Evolutionary conservation across 2,888 invertebrate species (phyloP).

Genomic region (Meliscaeva auricollis): DNA sequence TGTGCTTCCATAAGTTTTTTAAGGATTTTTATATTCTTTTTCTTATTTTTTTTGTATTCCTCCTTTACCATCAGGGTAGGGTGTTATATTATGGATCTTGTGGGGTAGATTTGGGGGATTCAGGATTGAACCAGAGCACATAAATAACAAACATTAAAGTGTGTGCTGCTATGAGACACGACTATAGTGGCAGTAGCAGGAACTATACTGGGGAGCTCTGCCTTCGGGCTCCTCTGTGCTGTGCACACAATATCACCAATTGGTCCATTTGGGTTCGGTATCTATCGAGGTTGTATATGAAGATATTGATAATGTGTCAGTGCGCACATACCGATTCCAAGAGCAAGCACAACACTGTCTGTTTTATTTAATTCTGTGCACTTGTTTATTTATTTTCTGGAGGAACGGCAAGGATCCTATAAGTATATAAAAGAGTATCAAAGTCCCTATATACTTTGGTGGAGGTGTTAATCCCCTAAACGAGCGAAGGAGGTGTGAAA

Average conservation of each 20-base stretch:
- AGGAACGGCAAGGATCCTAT: constrained; percentile 41
- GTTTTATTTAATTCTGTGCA: constrained; percentile 72
- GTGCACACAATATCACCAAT: constrained; percentile 74
- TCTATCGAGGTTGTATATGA: constrained; percentile 68
- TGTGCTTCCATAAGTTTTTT: constrained; percentile 72
- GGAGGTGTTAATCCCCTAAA: constrained; percentile 67
- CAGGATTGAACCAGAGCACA: constrained; percentile 55
- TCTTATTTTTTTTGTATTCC: constrained; percentile 18
- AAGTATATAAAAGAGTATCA: constrained; percentile 34
- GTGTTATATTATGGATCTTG: constrained; percentile 29
- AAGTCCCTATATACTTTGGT: constrained; percentile 24
- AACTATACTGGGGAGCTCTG: constrained; percentile 44
- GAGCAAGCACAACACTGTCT: constrained; percentile 60
- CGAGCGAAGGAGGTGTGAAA: constrained; percentile 56
- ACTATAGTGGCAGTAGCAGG: constrained; percentile 33
- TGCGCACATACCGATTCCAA: constrained; percentile 72
- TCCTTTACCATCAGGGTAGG: constrained; percentile 19
- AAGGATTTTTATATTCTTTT: constrained; percentile 63
- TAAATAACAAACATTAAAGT: constrained; percentile 72
- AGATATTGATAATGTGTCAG: constrained; percentile 76
- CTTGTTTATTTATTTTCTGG: constrained; percentile 73
- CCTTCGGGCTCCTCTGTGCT: constrained; percentile 58
- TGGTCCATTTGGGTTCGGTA: constrained; percentile 75
- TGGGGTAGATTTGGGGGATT: constrained; percentile 6
- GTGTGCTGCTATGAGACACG: constrained; percentile 55